phyloP scores from a whole-genome alignment of 2,888 invertebrate species.

The Ecliptopera silaceata region DNA sequence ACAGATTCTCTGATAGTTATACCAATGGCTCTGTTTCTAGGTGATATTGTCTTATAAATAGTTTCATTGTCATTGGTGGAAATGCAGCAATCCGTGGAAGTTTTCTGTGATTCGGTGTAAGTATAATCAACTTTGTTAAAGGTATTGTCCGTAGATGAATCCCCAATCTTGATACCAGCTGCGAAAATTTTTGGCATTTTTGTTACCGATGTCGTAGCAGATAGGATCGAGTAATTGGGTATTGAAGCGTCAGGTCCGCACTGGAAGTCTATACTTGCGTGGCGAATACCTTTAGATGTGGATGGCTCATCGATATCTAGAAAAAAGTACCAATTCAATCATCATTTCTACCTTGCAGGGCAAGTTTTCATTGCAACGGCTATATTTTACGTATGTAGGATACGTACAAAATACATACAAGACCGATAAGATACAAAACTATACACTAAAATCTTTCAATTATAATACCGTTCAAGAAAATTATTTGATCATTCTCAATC shows the following conservation, averaged over 20 bases:
- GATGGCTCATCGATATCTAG: slow-evolving; percentile 75
- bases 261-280: slow-evolving; percentile 66
- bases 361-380: too few relatives aligned
- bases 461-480: slow-evolving; percentile 66
- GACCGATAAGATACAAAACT: too few relatives aligned
- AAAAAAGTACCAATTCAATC: slow-evolving; percentile 28
- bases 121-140: slow-evolving; percentile 49
- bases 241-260: slow-evolving; percentile 64
- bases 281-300: slow-evolving; percentile 75
- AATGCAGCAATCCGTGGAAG: slow-evolving; percentile 50
- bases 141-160: slow-evolving; percentile 41
- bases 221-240: slow-evolving; percentile 43
- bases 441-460: not conserved
- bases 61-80: slow-evolving; percentile 39
- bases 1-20: slow-evolving; percentile 45
- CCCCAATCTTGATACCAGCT: slow-evolving; percentile 54
- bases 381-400: too few relatives aligned
- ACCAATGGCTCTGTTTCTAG: slow-evolving; percentile 46
- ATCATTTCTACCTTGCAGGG: not conserved
- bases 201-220: slow-evolving; percentile 54
- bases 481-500: slow-evolving; percentile 53
- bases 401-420: too few relatives aligned
- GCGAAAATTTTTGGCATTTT: slow-evolving; percentile 49
- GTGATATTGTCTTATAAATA: slow-evolving; percentile 38
- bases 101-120: slow-evolving; percentile 5